Percentiles rank a stretch among this genome's conserved stretches.
phyloP scores from a whole-genome alignment of 2,113 vertebrate genomes.

The Pristiophorus japonicus region DNA sequence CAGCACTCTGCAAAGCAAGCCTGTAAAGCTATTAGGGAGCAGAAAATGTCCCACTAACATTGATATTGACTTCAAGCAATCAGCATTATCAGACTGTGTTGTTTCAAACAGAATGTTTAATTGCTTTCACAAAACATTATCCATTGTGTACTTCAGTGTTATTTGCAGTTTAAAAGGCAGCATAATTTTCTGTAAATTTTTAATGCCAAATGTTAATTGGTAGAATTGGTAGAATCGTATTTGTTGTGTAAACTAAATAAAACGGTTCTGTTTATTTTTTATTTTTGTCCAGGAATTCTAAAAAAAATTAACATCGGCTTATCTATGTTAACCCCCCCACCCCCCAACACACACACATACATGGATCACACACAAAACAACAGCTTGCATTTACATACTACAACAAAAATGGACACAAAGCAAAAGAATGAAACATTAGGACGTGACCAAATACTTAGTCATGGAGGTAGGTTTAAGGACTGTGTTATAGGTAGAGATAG shows the following conservation, averaged over 20 bases:
- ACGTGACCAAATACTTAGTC: not conserved
- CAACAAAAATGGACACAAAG: too few relatives aligned
- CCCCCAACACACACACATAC: not conserved
- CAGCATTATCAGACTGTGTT: not conserved
- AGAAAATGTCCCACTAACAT: not conserved
- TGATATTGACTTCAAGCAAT: slow-evolving; percentile 15
- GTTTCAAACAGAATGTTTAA: slow-evolving; percentile 21
- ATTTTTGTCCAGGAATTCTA: not conserved
- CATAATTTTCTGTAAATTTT: not conserved
- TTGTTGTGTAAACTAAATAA: not conserved
- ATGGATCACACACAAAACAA: not conserved
- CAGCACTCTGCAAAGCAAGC: slow-evolving; percentile 17
- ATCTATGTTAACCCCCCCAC: not conserved
- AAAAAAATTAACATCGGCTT: not conserved
- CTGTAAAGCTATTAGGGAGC: slow-evolving; percentile 9
- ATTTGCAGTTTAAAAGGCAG: not conserved
- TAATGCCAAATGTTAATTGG: not conserved
- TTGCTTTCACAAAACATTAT: not conserved
- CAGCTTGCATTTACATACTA: not conserved
- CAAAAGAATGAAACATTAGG: not conserved
- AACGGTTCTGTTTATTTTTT: not conserved
- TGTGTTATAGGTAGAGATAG: not conserved
- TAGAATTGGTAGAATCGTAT: not conserved
- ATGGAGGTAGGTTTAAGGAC: not conserved
- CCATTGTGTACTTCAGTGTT: not conserved